Evolutionary conservation across 2,113 vertebrate species (phyloP).

Genomic region (Ardeotis arabs): DNA sequence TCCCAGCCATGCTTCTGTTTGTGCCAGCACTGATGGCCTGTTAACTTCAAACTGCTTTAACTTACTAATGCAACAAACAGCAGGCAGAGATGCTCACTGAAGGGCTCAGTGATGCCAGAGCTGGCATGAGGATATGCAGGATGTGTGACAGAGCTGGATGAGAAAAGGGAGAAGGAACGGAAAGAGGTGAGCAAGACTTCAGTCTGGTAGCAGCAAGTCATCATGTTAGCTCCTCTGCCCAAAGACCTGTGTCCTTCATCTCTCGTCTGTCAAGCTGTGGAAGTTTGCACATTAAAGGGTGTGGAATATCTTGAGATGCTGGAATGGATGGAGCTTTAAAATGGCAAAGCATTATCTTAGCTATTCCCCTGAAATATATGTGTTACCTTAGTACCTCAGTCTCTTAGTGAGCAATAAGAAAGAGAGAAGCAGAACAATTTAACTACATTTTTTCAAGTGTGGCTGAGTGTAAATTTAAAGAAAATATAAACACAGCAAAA

Average conservation of each 20-base stretch:
- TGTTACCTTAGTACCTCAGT: not conserved
- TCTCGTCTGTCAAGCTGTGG: not conserved
- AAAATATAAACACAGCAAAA: not conserved
- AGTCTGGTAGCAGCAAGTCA: not conserved
- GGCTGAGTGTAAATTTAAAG: not conserved
- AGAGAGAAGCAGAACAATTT: not conserved
- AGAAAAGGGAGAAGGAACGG: not conserved
- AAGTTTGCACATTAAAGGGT: not conserved
- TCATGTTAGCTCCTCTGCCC: not conserved
- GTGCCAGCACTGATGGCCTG: accelerated
- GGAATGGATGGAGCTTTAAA: not conserved
- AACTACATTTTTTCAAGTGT: not conserved
- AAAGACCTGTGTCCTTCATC: not conserved
- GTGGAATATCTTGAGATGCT: not conserved
- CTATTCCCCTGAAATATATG: not conserved
- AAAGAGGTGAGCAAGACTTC: not conserved
- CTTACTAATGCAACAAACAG: not conserved
- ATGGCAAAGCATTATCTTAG: not conserved
- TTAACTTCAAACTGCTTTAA: not conserved
- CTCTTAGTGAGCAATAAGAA: not conserved
- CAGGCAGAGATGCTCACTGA: not conserved
- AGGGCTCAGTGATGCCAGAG: not conserved
- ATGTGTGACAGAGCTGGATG: not conserved
- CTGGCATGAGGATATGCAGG: not conserved
- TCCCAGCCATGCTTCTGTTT: not conserved